Conservation (phyloP, 2,888 invertebrate genomes). For the Ischnus inquisitorius region DNA sequence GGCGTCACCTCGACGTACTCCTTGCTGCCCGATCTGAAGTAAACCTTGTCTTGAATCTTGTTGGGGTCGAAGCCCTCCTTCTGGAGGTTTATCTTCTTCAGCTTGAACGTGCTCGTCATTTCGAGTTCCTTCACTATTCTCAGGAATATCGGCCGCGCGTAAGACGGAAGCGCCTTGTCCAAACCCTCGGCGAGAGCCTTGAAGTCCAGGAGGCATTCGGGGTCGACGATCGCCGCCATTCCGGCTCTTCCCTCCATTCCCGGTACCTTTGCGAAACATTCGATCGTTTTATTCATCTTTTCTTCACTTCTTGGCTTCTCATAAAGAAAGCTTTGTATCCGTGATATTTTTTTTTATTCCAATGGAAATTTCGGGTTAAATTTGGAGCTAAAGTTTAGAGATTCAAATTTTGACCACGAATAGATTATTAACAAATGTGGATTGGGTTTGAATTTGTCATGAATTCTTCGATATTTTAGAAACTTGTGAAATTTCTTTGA, state of each 20-base stretch:
- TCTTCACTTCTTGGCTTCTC: background rate
- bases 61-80: slow-evolving; percentile 88
- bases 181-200: slow-evolving; percentile 84
- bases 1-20: slow-evolving; percentile 89
- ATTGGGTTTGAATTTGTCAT: no score
- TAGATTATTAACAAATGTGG: no score
- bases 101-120: slow-evolving; percentile 90
- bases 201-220: slow-evolving; percentile 85
- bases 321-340: no score
- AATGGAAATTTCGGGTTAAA: no score
- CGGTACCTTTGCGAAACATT: slow-evolving; percentile 81
- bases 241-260: slow-evolving; percentile 88
- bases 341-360: no score
- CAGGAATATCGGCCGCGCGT: slow-evolving; percentile 89
- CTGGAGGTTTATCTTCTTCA: slow-evolving; percentile 88
- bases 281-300: background rate
- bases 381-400: no score
- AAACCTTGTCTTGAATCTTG: slow-evolving; percentile 87
- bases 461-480: no score
- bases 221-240: slow-evolving; percentile 89
- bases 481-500: no score
- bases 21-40: slow-evolving; percentile 84
- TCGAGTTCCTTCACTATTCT: slow-evolving; percentile 88
- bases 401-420: no score
- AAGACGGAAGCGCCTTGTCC: slow-evolving; percentile 86